These are phyloP conservation scores for Drosophila setosimentum DNA, from an alignment of 2,888 invertebrate species.

Conservation along the genomic window DNA sequence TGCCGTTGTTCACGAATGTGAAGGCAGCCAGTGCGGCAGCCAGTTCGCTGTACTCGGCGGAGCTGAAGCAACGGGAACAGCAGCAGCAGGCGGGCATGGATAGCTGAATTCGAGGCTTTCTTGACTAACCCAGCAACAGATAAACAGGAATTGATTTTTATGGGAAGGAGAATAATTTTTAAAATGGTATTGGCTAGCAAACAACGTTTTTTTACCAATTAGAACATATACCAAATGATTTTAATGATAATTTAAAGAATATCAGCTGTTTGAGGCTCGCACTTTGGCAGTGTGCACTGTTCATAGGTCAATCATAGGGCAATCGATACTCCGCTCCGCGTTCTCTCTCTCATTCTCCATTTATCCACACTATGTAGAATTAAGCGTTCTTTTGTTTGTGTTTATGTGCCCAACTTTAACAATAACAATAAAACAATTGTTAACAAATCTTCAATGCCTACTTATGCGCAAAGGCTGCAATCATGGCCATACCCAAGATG, in stretches of 20 bases:
- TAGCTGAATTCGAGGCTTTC: constrained; percentile 37
- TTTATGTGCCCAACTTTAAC: constrained; percentile 74
- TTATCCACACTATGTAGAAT: constrained; percentile 54
- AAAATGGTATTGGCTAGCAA: constrained; percentile 50
- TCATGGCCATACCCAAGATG: constrained; percentile 87
- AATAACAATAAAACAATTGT: constrained; percentile 69
- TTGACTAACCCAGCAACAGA: constrained; percentile 23
- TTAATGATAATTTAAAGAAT: constrained; percentile 41
- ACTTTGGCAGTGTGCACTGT: constrained; percentile 30
- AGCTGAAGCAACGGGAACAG: constrained; percentile 49
- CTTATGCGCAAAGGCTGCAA: constrained; percentile 85
- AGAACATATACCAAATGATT: constrained; percentile 57
- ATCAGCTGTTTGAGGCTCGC: constrained; percentile 60
- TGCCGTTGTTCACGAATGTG: constrained; percentile 88
- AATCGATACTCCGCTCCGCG: constrained; percentile 21
- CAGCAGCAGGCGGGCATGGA: constrained; percentile 41
- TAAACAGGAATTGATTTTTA: constrained; percentile 59
- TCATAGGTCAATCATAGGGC: constrained; percentile 23
- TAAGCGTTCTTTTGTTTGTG: constrained; percentile 76
- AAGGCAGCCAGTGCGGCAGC: constrained; percentile 65
- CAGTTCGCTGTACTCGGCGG: constrained; percentile 42
- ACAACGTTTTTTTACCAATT: constrained; percentile 53
- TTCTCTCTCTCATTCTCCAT: constrained; percentile 18
- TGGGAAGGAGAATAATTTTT: constrained; percentile 25
- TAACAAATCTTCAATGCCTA: constrained; percentile 62